A percentile compares a stretch with the other conserved stretches of the same genome.
Conservation (phyloP, 1,140 invertebrate species). For the Elymnias hypermnestra region DNA sequence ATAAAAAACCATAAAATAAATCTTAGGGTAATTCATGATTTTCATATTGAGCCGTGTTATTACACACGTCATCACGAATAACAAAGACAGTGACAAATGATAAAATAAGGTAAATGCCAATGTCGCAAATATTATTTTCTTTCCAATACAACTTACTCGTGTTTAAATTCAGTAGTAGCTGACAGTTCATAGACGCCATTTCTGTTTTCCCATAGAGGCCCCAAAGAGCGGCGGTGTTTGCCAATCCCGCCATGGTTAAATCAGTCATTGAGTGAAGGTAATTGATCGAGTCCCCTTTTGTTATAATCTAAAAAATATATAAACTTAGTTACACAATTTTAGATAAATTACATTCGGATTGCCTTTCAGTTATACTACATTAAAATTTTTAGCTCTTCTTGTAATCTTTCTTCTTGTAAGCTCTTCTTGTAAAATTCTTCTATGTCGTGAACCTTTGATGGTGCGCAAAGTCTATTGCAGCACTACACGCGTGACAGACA, state of each 20-base stretch:
- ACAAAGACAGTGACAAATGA: too few relatives aligned
- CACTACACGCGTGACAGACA: too few relatives aligned
- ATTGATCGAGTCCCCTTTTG: slow-evolving; percentile 90
- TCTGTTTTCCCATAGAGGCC: slow-evolving; percentile 90
- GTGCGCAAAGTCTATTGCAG: too few relatives aligned
- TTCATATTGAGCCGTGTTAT: too few relatives aligned
- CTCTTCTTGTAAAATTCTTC: neutral
- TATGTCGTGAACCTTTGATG: too few relatives aligned
- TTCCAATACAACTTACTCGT: slow-evolving; percentile 68
- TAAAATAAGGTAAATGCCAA: too few relatives aligned
- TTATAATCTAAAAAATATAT: slow-evolving; percentile 80
- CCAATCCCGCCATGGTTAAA: slow-evolving; percentile 85
- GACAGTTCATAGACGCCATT: slow-evolving; percentile 86
- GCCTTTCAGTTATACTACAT: slow-evolving; percentile 1
- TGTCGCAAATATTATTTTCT: too few relatives aligned
- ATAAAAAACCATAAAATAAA: too few relatives aligned
- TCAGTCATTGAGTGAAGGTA: slow-evolving; percentile 90
- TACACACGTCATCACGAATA: too few relatives aligned
- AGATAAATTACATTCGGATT: too few relatives aligned
- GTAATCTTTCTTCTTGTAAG: neutral
- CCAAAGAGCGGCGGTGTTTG: slow-evolving; percentile 90
- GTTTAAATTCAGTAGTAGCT: slow-evolving; percentile 86
- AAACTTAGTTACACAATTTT: too few relatives aligned
- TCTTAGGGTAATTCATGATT: too few relatives aligned
- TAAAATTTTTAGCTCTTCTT: neutral